Percentiles rank a stretch among this genome's conserved stretches.
phyloP scores from a whole-genome alignment of 2,888 invertebrate species.

The Tipula helvola region DNA sequence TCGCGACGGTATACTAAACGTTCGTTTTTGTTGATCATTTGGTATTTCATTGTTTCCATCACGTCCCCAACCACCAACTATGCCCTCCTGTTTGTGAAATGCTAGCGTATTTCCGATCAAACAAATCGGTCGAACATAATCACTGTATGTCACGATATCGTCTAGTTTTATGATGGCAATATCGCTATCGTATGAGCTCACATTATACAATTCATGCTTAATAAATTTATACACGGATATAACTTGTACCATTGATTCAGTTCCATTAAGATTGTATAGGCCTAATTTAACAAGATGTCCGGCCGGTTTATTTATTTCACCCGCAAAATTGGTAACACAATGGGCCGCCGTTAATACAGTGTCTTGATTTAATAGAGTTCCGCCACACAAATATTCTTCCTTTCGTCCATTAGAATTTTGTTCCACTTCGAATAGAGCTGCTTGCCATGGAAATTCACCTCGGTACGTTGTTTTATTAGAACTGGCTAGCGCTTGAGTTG shows the following conservation, averaged over 20 bases:
- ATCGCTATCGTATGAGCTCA: background rate
- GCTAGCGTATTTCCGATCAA: background rate
- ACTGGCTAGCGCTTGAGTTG: background rate
- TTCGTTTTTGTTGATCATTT: background rate
- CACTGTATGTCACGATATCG: background rate
- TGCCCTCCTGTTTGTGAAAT: background rate
- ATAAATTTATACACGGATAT: background rate
- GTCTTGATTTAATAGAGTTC: background rate
- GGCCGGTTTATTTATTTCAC: background rate
- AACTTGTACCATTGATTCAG: background rate
- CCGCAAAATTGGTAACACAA: background rate
- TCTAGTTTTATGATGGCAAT: background rate
- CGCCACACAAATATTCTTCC: background rate
- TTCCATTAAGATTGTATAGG: background rate
- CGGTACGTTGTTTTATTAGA: background rate
- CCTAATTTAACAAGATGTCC: background rate
- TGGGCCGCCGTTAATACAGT: background rate
- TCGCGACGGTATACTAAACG: background rate
- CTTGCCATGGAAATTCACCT: background rate
- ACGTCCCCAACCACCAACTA: background rate
- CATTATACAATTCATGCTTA: background rate
- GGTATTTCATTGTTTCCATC: background rate
- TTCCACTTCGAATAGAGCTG: background rate
- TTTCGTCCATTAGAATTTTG: background rate
- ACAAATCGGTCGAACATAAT: background rate